Conservation (phyloP, 2,888 invertebrate species). For the Brachyptera putata region DNA sequence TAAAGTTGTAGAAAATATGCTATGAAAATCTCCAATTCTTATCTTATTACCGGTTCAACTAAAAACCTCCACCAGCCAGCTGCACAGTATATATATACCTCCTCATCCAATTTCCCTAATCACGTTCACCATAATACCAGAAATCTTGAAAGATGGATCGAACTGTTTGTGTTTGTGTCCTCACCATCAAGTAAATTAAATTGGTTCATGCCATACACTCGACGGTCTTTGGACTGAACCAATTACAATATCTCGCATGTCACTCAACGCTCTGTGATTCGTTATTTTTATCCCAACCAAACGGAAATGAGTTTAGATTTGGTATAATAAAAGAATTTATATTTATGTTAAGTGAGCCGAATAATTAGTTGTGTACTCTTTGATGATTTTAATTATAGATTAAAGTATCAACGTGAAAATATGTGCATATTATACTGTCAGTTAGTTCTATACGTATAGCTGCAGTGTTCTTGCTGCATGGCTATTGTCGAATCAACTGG, state of each 20-base stretch:
- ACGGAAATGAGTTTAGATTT: slow-evolving; percentile 15
- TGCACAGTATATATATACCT: too few species aligned
- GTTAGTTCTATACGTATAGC: too few species aligned
- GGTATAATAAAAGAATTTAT: slow-evolving; percentile 1
- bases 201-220: background rate
- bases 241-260: background rate
- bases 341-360: slow-evolving; percentile 18
- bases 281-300: slow-evolving; percentile 5
- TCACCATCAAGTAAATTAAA: too few species aligned
- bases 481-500: slow-evolving; percentile 10
- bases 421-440: too few species aligned
- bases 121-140: too few species aligned
- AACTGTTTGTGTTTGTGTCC: too few species aligned
- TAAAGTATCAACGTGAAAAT: background rate
- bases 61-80: too few species aligned
- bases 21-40: too few species aligned
- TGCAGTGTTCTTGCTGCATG: background rate
- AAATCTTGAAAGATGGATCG: too few species aligned
- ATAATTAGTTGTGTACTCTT: slow-evolving; percentile 20
- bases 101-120: too few species aligned
- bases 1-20: too few species aligned
- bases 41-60: too few species aligned
- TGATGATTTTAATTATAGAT: slow-evolving; percentile 22
- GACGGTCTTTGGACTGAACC: background rate
- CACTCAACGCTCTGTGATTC: background rate